phyloP scores from a whole-genome alignment of 2,113 vertebrate species.

The Otus sunia region DNA sequence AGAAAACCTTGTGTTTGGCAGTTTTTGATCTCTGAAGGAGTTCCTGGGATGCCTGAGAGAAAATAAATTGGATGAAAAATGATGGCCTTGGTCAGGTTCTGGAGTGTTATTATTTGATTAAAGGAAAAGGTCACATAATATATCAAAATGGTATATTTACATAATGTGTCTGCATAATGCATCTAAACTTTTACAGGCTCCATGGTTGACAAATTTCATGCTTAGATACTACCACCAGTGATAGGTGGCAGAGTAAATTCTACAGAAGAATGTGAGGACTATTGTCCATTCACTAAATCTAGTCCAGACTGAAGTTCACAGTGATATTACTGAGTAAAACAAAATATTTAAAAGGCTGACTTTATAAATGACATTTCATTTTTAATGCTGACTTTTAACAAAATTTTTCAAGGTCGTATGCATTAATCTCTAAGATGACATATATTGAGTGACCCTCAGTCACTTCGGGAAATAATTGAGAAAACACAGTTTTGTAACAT shows the following conservation, averaged over 20 bases:
- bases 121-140: slow-evolving; percentile 45
- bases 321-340: not conserved
- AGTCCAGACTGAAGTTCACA: not conserved
- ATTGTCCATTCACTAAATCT: not conserved
- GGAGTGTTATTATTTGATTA: slow-evolving; percentile 12
- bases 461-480: not conserved
- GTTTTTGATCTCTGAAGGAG: not conserved
- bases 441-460: not conserved
- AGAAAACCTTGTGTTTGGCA: not conserved
- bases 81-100: not conserved
- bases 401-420: not conserved
- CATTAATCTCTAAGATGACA: not conserved
- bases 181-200: not conserved
- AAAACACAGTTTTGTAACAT: not conserved
- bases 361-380: not conserved
- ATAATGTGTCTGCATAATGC: slow-evolving; percentile 15
- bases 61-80: slow-evolving; percentile 26
- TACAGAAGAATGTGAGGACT: not conserved
- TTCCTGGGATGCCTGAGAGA: not conserved
- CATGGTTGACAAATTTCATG: not conserved
- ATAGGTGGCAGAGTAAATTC: not conserved
- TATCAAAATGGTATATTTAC: slow-evolving; percentile 45
- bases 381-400: not conserved
- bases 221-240: not conserved
- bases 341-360: not conserved